Evolutionary conservation across 92 coral and sea anemone species (phyloP).

Genomic region (Meandrina meandrites): DNA sequence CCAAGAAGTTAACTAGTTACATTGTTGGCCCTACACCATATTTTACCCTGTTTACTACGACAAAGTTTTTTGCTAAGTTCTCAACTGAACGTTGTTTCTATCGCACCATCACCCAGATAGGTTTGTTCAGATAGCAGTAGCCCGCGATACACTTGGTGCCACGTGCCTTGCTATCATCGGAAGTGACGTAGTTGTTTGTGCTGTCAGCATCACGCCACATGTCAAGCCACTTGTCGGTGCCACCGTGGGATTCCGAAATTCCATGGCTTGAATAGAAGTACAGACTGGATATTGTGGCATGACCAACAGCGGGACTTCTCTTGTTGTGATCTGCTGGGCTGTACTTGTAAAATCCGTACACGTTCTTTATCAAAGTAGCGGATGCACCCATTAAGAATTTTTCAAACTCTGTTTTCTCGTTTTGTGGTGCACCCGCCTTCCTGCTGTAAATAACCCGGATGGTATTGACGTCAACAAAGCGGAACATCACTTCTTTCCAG

Average conservation of each 20-base stretch:
- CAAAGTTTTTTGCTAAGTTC: background rate
- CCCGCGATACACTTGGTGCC: conserved; percentile 83
- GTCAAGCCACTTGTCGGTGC: conserved; percentile 66
- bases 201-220: conserved; percentile 46
- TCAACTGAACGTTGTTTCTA: background rate
- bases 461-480: conserved; percentile 62
- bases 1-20: background rate
- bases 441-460: conserved; percentile 73
- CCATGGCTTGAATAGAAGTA: conserved; percentile 31
- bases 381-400: conserved; percentile 66
- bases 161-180: conserved; percentile 39
- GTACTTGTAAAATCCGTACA: conserved; percentile 70
- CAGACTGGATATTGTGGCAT: conserved; percentile 38
- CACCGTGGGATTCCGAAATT: conserved; percentile 32
- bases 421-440: conserved; percentile 53
- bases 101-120: conserved; percentile 57
- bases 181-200: background rate
- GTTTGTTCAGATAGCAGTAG: conserved; percentile 64
- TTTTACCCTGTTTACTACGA: background rate
- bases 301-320: conserved; percentile 55
- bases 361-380: background rate
- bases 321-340: conserved; percentile 64
- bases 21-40: background rate
- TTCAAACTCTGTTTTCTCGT: conserved; percentile 47
- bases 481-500: conserved; percentile 76